These are phyloP conservation scores for Sinocyclocheilus rhinocerous DNA, from an alignment of 2,113 vertebrate genomes.

Conservation along the genomic window DNA sequence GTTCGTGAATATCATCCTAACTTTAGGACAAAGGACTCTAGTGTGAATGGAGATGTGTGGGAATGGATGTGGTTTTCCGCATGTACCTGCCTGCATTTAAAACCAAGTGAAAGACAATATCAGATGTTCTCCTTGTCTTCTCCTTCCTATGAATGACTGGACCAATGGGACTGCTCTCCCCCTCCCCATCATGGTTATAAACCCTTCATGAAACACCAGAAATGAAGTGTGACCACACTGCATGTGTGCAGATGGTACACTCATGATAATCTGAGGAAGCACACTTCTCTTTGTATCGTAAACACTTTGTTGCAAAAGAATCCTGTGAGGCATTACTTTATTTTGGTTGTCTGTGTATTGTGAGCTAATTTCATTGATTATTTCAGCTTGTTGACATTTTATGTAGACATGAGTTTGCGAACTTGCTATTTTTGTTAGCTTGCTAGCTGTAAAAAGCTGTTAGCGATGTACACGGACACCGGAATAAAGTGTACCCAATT, in stretches of 20 bases:
- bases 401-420: not conserved
- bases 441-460: not conserved
- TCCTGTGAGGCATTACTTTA: slow-evolving; percentile 14
- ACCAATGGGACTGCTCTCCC: not conserved
- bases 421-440: slow-evolving; percentile 1
- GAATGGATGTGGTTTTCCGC: slow-evolving; percentile 37
- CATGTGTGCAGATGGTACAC: slow-evolving; percentile 44
- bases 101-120: slow-evolving; percentile 29
- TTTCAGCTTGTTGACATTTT: not conserved
- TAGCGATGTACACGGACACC: not conserved
- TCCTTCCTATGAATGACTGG: slow-evolving; percentile 25
- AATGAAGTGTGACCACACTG: slow-evolving; percentile 22
- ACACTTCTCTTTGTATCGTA: not conserved
- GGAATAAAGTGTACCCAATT: not conserved
- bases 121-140: slow-evolving; percentile 34
- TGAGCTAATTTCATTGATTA: not conserved
- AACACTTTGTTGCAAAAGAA: not conserved
- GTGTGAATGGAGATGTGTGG: slow-evolving; percentile 19
- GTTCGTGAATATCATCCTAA: too few species aligned
- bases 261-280: slow-evolving; percentile 20
- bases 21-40: not conserved
- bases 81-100: slow-evolving; percentile 48
- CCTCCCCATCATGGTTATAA: slow-evolving; percentile 2
- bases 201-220: slow-evolving; percentile 15
- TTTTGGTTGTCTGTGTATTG: slow-evolving; percentile 31